Evolutionary conservation across 37 sponge, comb jelly and placozoan genomes (phyloP).

Genomic region (Spongilla lacustris): DNA sequence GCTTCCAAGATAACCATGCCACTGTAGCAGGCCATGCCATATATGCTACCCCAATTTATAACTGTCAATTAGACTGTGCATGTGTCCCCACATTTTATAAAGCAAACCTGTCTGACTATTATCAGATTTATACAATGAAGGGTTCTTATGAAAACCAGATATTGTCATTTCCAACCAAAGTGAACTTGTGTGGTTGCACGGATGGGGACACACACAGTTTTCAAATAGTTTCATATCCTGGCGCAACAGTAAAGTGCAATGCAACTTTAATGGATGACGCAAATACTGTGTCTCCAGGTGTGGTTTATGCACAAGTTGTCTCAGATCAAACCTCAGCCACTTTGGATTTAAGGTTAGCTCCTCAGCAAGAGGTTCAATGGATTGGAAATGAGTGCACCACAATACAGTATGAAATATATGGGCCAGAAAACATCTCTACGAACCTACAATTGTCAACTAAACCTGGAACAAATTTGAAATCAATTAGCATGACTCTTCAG

Average conservation of each 20-base stretch:
- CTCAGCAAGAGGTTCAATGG: too few relatives aligned
- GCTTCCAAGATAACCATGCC: conserved; percentile 22
- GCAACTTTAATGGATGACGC: too few relatives aligned
- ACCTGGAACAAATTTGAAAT: background rate
- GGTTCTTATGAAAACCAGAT: background rate
- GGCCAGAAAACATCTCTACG: conserved; percentile 3
- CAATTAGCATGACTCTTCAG: too few relatives aligned
- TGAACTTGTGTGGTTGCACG: background rate
- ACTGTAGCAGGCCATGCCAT: conserved; percentile 36
- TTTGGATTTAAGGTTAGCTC: too few relatives aligned
- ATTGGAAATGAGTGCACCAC: background rate
- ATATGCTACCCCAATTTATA: conserved; percentile 45
- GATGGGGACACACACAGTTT: too few relatives aligned
- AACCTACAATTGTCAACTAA: background rate
- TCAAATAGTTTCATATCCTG: too few relatives aligned
- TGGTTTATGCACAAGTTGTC: too few relatives aligned
- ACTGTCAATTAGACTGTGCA: conserved; percentile 3
- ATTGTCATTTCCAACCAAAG: background rate
- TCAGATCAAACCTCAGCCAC: too few relatives aligned
- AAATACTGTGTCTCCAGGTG: too few relatives aligned
- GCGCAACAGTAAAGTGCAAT: too few relatives aligned
- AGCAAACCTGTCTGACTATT: background rate
- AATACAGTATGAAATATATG: conserved; percentile 16
- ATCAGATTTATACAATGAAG: background rate
- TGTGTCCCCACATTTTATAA: background rate